phyloP scores from a whole-genome alignment of 2,888 invertebrate species.

The Adineta ricciae region DNA sequence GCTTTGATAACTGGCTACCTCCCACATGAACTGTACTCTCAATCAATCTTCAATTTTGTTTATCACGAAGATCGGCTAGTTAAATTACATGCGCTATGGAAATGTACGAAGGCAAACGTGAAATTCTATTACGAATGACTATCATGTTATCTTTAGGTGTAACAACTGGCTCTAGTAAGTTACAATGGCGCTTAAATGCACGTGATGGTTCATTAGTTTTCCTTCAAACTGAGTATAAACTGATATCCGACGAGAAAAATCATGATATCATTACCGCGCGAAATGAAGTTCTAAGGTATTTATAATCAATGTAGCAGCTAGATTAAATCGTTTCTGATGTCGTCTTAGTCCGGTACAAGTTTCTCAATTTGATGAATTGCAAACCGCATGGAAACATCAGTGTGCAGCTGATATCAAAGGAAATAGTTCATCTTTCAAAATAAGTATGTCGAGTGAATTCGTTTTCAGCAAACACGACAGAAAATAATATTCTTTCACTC shows the following conservation, averaged over 20 bases:
- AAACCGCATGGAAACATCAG: background rate
- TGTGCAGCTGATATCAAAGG: constrained; percentile 18
- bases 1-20: background rate
- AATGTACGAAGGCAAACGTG: background rate
- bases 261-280: background rate
- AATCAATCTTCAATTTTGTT: constrained; percentile 12
- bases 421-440: background rate
- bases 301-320: too few relatives aligned
- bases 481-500: too few relatives aligned
- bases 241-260: background rate
- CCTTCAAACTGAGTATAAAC: constrained; percentile 6
- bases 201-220: background rate
- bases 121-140: too few relatives aligned
- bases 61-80: background rate
- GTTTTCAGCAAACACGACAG: background rate
- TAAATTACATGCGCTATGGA: constrained; percentile 13
- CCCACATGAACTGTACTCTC: background rate
- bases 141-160: background rate
- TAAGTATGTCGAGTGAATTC: background rate
- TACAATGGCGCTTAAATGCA: constrained; percentile 8
- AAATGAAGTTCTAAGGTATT: background rate
- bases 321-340: too few relatives aligned
- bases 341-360: background rate
- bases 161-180: background rate
- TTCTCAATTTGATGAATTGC: background rate